A percentile compares a stretch with the other conserved stretches of the same genome.
phyloP scores from a whole-genome alignment of 2,888 invertebrate species.

The Rhagium mordax region DNA sequence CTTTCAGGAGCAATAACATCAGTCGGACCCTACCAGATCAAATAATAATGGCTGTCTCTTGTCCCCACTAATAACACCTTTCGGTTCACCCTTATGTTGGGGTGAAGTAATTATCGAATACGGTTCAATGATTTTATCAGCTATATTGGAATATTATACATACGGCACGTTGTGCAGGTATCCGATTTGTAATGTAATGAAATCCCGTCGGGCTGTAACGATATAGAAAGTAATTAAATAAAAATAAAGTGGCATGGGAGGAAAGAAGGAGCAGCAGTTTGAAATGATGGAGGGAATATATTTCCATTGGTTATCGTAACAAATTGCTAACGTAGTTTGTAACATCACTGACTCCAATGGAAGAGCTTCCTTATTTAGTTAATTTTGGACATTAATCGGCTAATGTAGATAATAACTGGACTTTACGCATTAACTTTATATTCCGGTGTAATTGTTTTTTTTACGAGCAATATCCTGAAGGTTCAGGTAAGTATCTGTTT shows the following conservation, averaged over 20 bases:
- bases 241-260: background rate
- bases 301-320: no score
- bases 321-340: no score
- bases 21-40: conserved; percentile 4
- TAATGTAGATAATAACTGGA: no score
- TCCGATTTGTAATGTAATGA: conserved; percentile 17
- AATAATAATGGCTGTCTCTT: conserved; percentile 13
- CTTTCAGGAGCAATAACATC: conserved; percentile 3
- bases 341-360: no score
- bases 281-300: no score
- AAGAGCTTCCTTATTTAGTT: no score
- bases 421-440: no score
- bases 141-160: conserved; percentile 20
- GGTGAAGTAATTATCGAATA: conserved; percentile 16
- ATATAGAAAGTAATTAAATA: background rate
- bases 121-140: conserved; percentile 17
- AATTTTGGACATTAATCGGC: no score
- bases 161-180: conserved; percentile 1
- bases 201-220: background rate
- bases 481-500: no score
- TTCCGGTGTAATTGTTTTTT: no score
- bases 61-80: conserved; percentile 22
- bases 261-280: background rate
- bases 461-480: no score
- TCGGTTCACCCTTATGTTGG: conserved; percentile 3